Base-by-base conservation (phyloP, 30 jellyfish, hydroid and myxozoan species). In the Turritopsis rubra region DNA sequence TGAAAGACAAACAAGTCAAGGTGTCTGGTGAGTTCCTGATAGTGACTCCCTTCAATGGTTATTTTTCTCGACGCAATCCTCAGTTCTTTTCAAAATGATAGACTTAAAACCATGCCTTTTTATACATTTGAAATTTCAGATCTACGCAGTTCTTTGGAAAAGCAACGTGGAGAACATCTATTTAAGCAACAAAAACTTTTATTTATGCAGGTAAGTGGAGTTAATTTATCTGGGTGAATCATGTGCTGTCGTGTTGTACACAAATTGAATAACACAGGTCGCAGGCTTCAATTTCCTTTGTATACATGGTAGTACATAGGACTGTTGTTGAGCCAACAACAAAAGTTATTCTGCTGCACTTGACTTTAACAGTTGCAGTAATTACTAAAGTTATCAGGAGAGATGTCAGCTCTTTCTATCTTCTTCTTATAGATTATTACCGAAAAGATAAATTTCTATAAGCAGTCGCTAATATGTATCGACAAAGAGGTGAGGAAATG, bases 131-230 rank as follows among this genome's bases (percentile, higher is more conserved):
- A 18, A 60, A n/a, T n/a, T 68, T 9, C 30, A 68, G 77, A 68
- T 22, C 8, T 68, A 68, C 77, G 77, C 9, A 8, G 30, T n/a
- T n/a, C 31, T n/a, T n/a, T 68, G 28, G 77, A 68, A 68, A 68
- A 68, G 28, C 77, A 68, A 27, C 1, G 77, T 7, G 77, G 77
- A 68, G 8, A 23, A n/a, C 77, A 17, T 7, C 21, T 68, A 27
- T 68, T 27, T 27, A 68, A 68, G 8, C 77, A 68, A n/a, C 77
- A 68, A 68, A 68, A 68, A 19, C 77, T 0, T 27, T n/a, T 68
- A 22, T 68, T 68, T 68, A 68, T 68, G 77, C 31, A 68, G 77
- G 77, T 68, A 68, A 68, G 73, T n/a, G n/a, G n/a, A n/a, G n/a
- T n/a, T n/a, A n/a, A n/a, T n/a, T n/a, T n/a, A n/a, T n/a, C n/a